A percentile compares a stretch with the other conserved stretches of the same genome.
Conservation (phyloP, 2,113 vertebrate species). For the Pungitius pungitius region DNA sequence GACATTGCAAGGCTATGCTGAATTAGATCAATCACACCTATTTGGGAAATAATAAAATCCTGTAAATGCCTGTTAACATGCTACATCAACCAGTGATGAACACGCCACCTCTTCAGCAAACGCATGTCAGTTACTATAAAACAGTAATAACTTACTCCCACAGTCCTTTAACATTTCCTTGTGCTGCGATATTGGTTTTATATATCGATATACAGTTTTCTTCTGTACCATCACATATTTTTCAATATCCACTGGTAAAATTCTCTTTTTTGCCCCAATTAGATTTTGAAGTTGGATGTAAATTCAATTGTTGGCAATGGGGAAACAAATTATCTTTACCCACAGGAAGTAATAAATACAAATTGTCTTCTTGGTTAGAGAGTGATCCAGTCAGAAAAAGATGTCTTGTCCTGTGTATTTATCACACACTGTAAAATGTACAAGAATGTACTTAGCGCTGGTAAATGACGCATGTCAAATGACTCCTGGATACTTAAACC, state of each 20-base stretch:
- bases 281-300: slow-evolving; percentile 14
- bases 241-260: not conserved
- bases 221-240: not conserved
- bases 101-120: slow-evolving; percentile 12
- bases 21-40: slow-evolving; percentile 28
- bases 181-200: no score
- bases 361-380: slow-evolving; percentile 14
- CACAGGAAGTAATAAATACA: slow-evolving; percentile 30
- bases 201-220: no score
- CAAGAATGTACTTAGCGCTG: not conserved
- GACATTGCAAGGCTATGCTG: slow-evolving; percentile 33
- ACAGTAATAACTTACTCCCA: not conserved
- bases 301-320: not conserved
- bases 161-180: not conserved
- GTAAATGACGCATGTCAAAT: slow-evolving; percentile 4
- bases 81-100: not conserved
- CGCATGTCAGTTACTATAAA: not conserved
- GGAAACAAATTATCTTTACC: slow-evolving; percentile 27
- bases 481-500: not conserved
- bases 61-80: slow-evolving; percentile 10
- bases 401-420: not conserved
- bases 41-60: slow-evolving; percentile 17
- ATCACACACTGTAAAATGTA: slow-evolving; percentile 22
- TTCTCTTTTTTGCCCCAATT: slow-evolving; percentile 18
- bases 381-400: not conserved